phyloP scores from a whole-genome alignment of 2,797 vertebrate genomes.

The Philypnodon macrostomus region DNA sequence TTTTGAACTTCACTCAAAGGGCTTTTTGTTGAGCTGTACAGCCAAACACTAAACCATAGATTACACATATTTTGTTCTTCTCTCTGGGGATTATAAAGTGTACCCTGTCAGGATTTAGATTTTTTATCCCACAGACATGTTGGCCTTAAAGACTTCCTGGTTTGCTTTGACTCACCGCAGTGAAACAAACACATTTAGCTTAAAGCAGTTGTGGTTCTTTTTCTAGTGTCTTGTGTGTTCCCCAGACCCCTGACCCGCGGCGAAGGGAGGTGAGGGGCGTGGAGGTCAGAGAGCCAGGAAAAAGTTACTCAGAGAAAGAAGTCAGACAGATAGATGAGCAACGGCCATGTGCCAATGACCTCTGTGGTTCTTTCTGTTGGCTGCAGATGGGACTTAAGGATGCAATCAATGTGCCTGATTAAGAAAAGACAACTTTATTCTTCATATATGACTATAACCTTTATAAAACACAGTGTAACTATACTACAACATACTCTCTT shows the following conservation, averaged over 20 bases:
- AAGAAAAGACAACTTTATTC: slow-evolving; percentile 44
- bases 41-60: slow-evolving; percentile 29
- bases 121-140: slow-evolving; percentile 28
- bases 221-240: slow-evolving; percentile 45
- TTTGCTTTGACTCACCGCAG: slow-evolving; percentile 54
- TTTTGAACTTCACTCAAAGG: slow-evolving; percentile 45
- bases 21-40: slow-evolving; percentile 37
- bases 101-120: slow-evolving; percentile 25
- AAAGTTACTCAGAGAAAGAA: slow-evolving; percentile 38
- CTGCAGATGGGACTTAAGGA: slow-evolving; percentile 34
- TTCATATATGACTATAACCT: slow-evolving; percentile 23
- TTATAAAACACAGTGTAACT: slow-evolving; percentile 40
- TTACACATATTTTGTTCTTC: slow-evolving; percentile 13
- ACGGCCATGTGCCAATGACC: slow-evolving; percentile 1
- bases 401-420: slow-evolving; percentile 37
- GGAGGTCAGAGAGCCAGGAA: slow-evolving; percentile 50
- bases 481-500: slow-evolving; percentile 51
- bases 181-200: slow-evolving; percentile 39
- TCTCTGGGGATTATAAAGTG: slow-evolving; percentile 22
- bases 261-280: slow-evolving; percentile 41
- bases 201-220: slow-evolving; percentile 50
- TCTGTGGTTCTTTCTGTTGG: slow-evolving; percentile 20
- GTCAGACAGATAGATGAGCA: slow-evolving; percentile 22
- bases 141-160: slow-evolving; percentile 39
- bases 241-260: slow-evolving; percentile 43